Base-by-base conservation (phyloP, 2,888 invertebrate species). In the Xanthia togata region DNA sequence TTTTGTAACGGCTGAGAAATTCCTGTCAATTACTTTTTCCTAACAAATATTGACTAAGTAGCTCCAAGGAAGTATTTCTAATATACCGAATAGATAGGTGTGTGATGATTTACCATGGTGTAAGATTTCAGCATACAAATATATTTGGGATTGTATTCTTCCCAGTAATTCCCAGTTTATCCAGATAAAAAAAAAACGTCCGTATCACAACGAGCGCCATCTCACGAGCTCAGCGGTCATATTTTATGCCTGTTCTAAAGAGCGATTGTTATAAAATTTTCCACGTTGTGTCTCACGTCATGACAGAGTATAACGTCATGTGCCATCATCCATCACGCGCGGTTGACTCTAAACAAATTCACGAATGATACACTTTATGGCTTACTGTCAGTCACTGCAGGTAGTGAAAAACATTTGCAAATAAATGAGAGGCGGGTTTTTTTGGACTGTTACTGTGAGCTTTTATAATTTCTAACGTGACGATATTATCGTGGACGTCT, bases 261-360 rank as follows among this genome's bases (percentile, higher is more conserved):
- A 78, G 67, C 65, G 67, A 12, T 70, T 63, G 79, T 76, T 72
- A 90, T 88, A 92, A 92, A 90, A 74, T 75, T 91, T 93, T 92
- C 92, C 91, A 89, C 76, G 79, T 85, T 79, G 81, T 87, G 85
- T 87, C 87, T 86, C 80, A 89, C 89, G 72, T 85, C 80, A 89
- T 90, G 72, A 88, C 85, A 86, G 85, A 78, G 71, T 75, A 70
- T 74, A 73, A 86, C 86, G 82, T 88, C 89, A 89, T 81, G 85
- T 89, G 83, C 88, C 91, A 88, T 89, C 85, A 93, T 93, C 91
- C 90, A 93, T 93, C 93, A 93, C 87, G 88, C 86, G 78, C 79
- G 83, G 88, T 77, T 87, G 89, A 88, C 89, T 90, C 84, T 88
- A 86, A 87, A 89, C 90, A 91, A 92, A 92, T 92, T 90, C 89